Evolutionary conservation across 2,888 invertebrate genomes (phyloP).

Genomic region (Hydraecia micacea): DNA sequence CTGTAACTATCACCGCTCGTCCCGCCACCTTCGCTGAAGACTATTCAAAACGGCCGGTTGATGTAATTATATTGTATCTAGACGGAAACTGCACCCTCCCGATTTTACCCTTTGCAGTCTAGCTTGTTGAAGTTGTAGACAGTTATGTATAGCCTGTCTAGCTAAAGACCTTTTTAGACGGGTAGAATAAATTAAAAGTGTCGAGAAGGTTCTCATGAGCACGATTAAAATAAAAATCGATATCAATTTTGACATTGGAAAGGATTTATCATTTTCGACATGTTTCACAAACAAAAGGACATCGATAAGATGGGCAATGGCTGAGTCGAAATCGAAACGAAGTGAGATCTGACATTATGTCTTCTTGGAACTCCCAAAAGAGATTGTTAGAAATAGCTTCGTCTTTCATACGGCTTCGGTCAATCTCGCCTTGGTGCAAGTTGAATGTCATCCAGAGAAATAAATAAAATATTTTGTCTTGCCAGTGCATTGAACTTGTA

Average conservation of each 20-base stretch:
- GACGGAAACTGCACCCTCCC: conserved; percentile 14
- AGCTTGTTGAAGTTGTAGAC: background rate
- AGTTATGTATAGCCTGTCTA: background rate
- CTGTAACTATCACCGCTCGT: background rate
- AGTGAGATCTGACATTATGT: background rate
- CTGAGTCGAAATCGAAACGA: background rate
- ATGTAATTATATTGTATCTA: conserved; percentile 37
- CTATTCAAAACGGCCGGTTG: background rate
- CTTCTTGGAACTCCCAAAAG: background rate
- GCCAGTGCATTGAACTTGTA: conserved; percentile 36
- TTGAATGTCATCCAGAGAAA: conserved; percentile 28
- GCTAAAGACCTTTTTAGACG: background rate
- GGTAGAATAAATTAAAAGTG: background rate
- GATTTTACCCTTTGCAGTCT: conserved; percentile 8
- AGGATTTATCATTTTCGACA: background rate
- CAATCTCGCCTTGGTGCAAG: conserved; percentile 24
- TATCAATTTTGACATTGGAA: background rate
- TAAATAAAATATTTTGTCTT: background rate
- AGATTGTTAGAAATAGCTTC: conserved; percentile 6
- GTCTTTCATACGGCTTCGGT: conserved; percentile 30
- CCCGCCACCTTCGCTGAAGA: background rate
- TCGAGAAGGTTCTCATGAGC: background rate
- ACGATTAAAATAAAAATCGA: background rate
- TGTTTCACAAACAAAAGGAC: background rate
- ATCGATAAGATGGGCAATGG: background rate